Base-by-base conservation (phyloP, 1,140 invertebrate genomes). In the Muscidifurax raptorellus region DNA sequence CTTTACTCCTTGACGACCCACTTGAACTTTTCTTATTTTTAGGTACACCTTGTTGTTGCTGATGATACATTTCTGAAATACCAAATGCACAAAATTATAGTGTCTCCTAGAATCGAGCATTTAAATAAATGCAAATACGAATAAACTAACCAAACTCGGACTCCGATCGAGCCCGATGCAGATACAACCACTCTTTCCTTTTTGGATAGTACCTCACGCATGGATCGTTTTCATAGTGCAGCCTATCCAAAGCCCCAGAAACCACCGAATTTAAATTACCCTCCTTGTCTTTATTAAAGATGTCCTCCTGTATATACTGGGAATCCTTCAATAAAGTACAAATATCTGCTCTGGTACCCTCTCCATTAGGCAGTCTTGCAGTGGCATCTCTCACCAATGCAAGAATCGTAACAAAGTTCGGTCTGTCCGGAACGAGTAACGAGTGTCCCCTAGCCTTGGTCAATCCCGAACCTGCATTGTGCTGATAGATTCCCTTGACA, bases 381-480 rank as follows among this genome's bases (percentile, higher is more conserved):
- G 98, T 97, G 5, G 98, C 97, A 94, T 99, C 98, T 66, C 98
- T 93, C 13, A 99, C 97, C 59, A 99, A 93, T 18, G 97, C 97
- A 10, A 98, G 92, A 89, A 99, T 98, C 9, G 97, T 98, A 15
- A 98, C 98, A 92, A 96, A 98, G 82, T 98, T 97, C 32, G 98
- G 98, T 67, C 98, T 93, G 90, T 97, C 96, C 5, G 96, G 95
- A 0, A 96, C 95, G 76, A 99, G 93, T 75, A 99, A 94, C 3
- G 96, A 96, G 90, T 98, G 97, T 36, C 97, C 97, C 67, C 97
- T 94, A 0, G 97, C 95, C 90, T 96, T 96, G 88, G 95, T 92
- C 86, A 94, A 86, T 86, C 93, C 92, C n/a, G 91, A 91, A 82
- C 92, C 91, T 69, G 91, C 88, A 77, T 93, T 93, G n/a, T 95